Evolutionary conservation across 2,113 vertebrate genomes (phyloP), one percentile per base, ranked within the genome.

Genomic region (Natator depressus): DNA sequence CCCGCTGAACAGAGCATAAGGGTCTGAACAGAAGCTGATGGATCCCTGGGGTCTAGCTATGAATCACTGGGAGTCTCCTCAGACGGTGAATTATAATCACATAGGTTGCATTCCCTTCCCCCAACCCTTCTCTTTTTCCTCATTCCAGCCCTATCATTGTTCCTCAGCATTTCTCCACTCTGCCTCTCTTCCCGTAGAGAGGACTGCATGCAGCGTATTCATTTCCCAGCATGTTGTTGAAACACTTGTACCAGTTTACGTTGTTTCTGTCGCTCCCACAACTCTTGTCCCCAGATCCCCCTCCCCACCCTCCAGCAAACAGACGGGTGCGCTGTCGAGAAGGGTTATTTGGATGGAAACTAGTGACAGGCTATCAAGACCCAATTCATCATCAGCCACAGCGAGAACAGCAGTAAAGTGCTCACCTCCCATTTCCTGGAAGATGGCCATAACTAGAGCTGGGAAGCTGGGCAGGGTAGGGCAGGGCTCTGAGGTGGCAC

Each of bases 181-280:
- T 59, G 84, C 55, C 27, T 31, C 62, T 93, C 69, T 94, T 86
- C 72, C 69, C 0, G 0, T 3, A 1, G 65, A 22, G 65, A 72
- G 5, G 84, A 84, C 84, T 46, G 76, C 3, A 0, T 4, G 6
- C n/a, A 0, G 35, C 1, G 80, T 87, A 53, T 9, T 57, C 10
- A 85, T 94, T 93, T 90, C 96, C 84, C 57, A 42, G 87, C 75
- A 0, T 57, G 86, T 81, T 79, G 91, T 42, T 69, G 50, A 81
- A 91, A 81, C 83, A 25, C 89, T 90, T 55, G 0, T 94, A 19
- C 2, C 93, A 95, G 91, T 49, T 94, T 93, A 92, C 91, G 89
- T 89, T 93, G 96, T 94, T 93, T 89, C 92, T 93, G 89, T 90
- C 93, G 51, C 92, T 91, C 51, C 49, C 3, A 92, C 19, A 5